Evolutionary conservation across 1,140 invertebrate genomes (phyloP).

Genomic region (Anoplolepis gracilipes): DNA sequence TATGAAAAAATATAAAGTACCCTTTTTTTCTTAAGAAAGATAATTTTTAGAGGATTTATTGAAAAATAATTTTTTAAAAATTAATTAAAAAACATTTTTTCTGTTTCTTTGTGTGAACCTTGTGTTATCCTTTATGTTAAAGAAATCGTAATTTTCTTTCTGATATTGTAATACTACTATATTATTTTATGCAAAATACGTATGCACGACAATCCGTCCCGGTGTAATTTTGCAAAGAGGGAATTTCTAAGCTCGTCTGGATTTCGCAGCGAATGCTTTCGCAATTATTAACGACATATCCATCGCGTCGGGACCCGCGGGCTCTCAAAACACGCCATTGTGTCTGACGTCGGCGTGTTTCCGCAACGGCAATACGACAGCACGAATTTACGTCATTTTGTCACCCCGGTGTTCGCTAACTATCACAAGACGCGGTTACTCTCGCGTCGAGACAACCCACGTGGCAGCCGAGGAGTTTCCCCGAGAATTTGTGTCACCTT

Average conservation of each 20-base stretch:
- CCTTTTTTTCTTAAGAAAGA: no score
- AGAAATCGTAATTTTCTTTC: neutral
- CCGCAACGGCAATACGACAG: slow-evolving; percentile 44
- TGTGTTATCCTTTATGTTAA: no score
- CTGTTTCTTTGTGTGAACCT: no score
- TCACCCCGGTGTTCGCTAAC: slow-evolving; percentile 45
- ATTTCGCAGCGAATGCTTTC: slow-evolving; percentile 24
- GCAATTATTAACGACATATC: slow-evolving; percentile 58
- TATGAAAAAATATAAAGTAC: neutral
- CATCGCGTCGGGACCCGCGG: slow-evolving; percentile 29
- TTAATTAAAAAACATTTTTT: no score
- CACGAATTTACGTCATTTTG: slow-evolving; percentile 57
- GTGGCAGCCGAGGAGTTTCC: slow-evolving; percentile 9
- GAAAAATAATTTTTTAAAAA: no score
- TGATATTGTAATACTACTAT: neutral
- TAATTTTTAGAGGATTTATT: no score
- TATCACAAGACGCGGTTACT: slow-evolving; percentile 46
- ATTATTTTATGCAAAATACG: neutral
- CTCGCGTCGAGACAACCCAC: slow-evolving; percentile 43
- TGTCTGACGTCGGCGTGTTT: slow-evolving; percentile 38
- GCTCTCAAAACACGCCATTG: slow-evolving; percentile 47
- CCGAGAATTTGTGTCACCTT: slow-evolving; percentile 9
- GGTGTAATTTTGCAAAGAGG: neutral
- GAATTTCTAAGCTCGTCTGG: slow-evolving; percentile 29
- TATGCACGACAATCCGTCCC: neutral